These are phyloP conservation scores for Yponomeuta cagnagella DNA, from an alignment of 2,888 invertebrate species.

Conservation along the genomic window DNA sequence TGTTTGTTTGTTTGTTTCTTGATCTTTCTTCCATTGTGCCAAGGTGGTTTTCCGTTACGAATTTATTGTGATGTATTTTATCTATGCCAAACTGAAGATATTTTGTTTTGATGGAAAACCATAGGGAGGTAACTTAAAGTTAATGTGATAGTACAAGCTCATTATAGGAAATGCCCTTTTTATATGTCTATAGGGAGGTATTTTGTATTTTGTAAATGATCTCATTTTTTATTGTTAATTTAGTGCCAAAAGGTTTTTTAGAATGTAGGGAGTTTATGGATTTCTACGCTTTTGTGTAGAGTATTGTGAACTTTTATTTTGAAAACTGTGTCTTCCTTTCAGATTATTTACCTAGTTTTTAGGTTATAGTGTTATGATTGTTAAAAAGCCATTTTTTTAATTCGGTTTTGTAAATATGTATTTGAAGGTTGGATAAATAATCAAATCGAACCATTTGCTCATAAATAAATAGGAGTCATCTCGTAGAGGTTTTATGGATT, in stretches of 20 bases:
- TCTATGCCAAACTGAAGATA: background rate
- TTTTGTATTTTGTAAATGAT: conserved; percentile 10
- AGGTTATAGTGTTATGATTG: background rate
- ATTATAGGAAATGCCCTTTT: background rate
- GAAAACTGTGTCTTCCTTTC: background rate
- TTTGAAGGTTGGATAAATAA: background rate
- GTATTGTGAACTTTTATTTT: background rate
- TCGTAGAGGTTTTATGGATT: conserved; percentile 4
- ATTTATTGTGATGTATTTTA: background rate
- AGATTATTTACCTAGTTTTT: background rate
- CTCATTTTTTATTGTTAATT: conserved; percentile 13
- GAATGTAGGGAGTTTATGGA: background rate
- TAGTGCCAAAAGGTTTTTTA: background rate
- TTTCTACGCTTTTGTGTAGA: background rate
- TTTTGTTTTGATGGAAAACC: background rate
- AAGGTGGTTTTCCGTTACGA: background rate
- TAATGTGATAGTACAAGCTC: conserved; percentile 6
- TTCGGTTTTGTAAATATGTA: background rate
- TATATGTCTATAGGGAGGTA: background rate
- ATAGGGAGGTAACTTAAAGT: background rate
- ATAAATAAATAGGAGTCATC: background rate
- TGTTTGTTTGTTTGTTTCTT: too few species aligned
- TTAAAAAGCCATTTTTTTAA: background rate
- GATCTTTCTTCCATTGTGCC: background rate
- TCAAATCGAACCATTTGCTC: background rate